A percentile compares a stretch with the other conserved stretches of the same genome.
Conservation (phyloP, 92 coral and sea anemone genomes). For the Phenganax stokvisi region DNA sequence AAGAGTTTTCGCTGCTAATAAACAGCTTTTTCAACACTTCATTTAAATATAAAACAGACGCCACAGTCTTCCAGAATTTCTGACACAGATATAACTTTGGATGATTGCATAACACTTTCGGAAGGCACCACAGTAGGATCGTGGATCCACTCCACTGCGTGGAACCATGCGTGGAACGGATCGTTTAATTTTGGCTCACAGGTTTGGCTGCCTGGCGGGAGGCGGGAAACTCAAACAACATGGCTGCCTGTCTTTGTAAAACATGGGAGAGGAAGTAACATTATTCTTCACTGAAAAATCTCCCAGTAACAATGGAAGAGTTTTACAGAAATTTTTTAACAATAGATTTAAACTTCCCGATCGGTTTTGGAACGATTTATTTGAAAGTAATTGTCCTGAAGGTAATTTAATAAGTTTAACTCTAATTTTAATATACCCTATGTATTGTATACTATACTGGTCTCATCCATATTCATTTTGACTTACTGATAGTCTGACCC, state of each 20-base stretch:
- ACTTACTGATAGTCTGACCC: too few species aligned
- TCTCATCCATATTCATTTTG: too few species aligned
- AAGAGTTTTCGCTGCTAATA: background rate
- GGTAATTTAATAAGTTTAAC: slow-evolving; percentile 45
- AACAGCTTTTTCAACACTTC: background rate
- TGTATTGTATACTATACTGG: too few species aligned
- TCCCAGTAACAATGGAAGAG: slow-evolving; percentile 39
- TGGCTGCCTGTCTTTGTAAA: slow-evolving; percentile 51
- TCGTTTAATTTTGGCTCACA: too few species aligned
- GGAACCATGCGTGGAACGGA: too few species aligned
- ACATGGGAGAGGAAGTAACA: slow-evolving; percentile 55
- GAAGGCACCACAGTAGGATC: background rate
- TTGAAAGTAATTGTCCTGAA: slow-evolving; percentile 70
- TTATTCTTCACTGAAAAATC: slow-evolving; percentile 64
- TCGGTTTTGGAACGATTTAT: slow-evolving; percentile 60
- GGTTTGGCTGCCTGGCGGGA: slow-evolving; percentile 14
- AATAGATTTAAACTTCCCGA: slow-evolving; percentile 56
- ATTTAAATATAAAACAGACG: background rate
- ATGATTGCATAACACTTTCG: background rate
- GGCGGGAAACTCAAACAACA: slow-evolving; percentile 74
- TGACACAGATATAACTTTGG: background rate
- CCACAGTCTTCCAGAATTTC: background rate
- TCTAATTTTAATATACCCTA: too few species aligned
- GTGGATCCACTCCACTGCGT: too few species aligned
- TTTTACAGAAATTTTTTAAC: slow-evolving; percentile 44